These are phyloP conservation scores for Junonia oenone DNA, from an alignment of 2,888 invertebrate species.

Conservation along the genomic window DNA sequence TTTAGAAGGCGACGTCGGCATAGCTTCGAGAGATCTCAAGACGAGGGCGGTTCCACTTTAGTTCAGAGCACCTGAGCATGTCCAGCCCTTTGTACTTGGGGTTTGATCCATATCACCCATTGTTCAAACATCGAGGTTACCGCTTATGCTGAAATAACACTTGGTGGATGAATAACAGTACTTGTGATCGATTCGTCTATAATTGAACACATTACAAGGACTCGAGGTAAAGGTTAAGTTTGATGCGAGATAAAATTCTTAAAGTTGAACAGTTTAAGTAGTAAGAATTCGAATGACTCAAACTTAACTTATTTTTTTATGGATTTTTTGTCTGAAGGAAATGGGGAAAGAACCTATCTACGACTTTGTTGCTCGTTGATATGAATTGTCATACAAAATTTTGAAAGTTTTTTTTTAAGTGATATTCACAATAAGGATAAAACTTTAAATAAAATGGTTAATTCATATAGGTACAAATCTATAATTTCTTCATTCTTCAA, in stretches of 20 bases:
- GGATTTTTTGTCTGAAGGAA: too few species aligned
- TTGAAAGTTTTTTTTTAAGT: too few species aligned
- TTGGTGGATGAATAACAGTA: slow-evolving; percentile 4
- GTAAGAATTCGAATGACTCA: too few species aligned
- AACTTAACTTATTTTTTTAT: too few species aligned
- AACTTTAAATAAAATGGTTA: too few species aligned
- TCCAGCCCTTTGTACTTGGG: slow-evolving; percentile 47
- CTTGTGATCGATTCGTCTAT: slow-evolving; percentile 3
- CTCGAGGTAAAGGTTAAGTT: slow-evolving; percentile 1
- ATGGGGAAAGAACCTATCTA: too few species aligned
- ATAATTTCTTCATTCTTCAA: too few species aligned
- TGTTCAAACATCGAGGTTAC: slow-evolving; percentile 41
- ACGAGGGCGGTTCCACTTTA: slow-evolving; percentile 34
- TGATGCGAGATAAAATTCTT: background rate
- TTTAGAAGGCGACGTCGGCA: slow-evolving; percentile 47
- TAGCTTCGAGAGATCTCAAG: slow-evolving; percentile 45
- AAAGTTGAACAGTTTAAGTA: background rate
- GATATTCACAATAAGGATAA: too few species aligned
- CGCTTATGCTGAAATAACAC: slow-evolving; percentile 22
- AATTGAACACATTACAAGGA: background rate
- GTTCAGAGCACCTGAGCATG: slow-evolving; percentile 51
- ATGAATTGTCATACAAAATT: too few species aligned
- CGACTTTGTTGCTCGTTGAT: too few species aligned
- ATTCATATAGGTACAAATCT: too few species aligned
- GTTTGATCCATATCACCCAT: slow-evolving; percentile 39